Evolutionary conservation across 2,113 vertebrate species (phyloP).

Genomic region (Tricholaema leucomelas): DNA sequence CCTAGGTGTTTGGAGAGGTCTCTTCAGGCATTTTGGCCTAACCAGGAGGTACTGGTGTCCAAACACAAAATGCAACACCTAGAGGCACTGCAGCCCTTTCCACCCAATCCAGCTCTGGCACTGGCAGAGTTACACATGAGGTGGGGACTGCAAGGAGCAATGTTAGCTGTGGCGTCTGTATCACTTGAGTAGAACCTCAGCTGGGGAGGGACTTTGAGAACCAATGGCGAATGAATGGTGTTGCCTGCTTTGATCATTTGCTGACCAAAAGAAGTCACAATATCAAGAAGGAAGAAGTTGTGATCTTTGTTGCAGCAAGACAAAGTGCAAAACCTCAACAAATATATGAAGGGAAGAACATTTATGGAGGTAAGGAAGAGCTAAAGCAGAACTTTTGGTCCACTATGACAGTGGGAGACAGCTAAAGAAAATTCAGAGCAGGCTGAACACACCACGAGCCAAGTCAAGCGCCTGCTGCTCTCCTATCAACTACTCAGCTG

Average conservation of each 20-base stretch:
- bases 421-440: background rate
- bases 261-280: background rate
- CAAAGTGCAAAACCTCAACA: background rate
- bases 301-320: background rate
- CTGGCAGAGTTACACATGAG: background rate
- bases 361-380: background rate
- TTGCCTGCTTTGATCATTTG: background rate
- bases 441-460: background rate
- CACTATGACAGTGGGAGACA: background rate
- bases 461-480: background rate
- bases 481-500: background rate
- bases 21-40: background rate
- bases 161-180: no score
- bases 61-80: background rate
- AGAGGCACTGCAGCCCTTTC: background rate
- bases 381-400: background rate
- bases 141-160: background rate
- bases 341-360: background rate
- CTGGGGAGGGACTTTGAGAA: background rate
- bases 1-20: background rate
- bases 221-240: background rate
- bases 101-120: background rate
- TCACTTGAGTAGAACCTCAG: background rate
- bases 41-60: background rate
- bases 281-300: background rate